A percentile compares a stretch with the other conserved stretches of the same genome.
These are phyloP conservation scores for Hippocampus kuda DNA, from an alignment of 2,797 vertebrate genomes.

Conservation along the genomic window DNA sequence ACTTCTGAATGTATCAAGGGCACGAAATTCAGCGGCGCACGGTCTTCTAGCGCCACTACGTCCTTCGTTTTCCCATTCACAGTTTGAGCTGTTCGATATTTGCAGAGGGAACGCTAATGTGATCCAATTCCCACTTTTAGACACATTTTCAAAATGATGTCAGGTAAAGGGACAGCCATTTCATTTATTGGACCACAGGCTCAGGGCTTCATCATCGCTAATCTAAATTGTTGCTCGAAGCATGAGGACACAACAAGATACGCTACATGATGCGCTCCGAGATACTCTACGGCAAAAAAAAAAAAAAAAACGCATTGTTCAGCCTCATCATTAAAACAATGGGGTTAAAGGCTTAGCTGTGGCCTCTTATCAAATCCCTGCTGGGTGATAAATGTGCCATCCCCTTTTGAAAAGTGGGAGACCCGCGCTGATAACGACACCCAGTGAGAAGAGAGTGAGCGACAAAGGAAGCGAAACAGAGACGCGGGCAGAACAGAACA, in stretches of 20 bases:
- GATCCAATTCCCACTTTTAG: too few relatives aligned
- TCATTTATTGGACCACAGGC: neutral
- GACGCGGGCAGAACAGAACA: constrained; percentile 9
- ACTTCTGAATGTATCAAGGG: too few relatives aligned
- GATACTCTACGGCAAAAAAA: constrained; percentile 4
- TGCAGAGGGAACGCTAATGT: too few relatives aligned
- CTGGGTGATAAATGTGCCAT: constrained; percentile 51
- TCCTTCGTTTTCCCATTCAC: too few relatives aligned
- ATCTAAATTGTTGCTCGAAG: neutral
- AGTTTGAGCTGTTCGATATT: too few relatives aligned
- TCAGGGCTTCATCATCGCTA: neutral
- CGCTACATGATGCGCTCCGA: neutral
- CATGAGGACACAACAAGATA: neutral
- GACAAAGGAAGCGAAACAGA: constrained; percentile 16
- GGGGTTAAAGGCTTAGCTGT: constrained; percentile 54
- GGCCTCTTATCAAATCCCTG: constrained; percentile 53
- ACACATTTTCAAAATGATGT: neutral
- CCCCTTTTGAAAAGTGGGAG: constrained; percentile 38
- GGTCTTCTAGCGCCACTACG: too few relatives aligned
- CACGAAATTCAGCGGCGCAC: too few relatives aligned
- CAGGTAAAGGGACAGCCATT: neutral
- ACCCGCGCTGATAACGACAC: constrained; percentile 47
- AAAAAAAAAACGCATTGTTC: constrained; percentile 17
- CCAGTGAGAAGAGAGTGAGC: constrained; percentile 24
- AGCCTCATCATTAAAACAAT: constrained; percentile 56